A percentile compares a stretch with the other conserved stretches of the same genome.
These are phyloP conservation scores for Gymnoscopelus braueri DNA, from an alignment of 2,797 vertebrate genomes.

Conservation along the genomic window DNA sequence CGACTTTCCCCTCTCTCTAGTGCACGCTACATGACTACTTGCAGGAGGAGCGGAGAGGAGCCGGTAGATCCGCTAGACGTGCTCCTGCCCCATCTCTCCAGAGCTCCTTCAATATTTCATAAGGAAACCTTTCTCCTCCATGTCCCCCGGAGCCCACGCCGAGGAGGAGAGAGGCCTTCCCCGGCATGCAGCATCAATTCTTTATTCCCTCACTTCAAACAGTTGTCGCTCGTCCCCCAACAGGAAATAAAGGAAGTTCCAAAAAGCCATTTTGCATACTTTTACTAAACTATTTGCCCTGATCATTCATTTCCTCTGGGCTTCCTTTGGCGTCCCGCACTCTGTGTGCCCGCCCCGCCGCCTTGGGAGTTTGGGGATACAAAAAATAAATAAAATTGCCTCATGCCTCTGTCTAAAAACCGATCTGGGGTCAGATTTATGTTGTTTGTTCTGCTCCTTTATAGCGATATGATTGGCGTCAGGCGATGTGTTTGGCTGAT, in stretches of 20 bases:
- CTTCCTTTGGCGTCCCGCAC: constrained; percentile 13
- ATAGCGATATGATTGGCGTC: constrained; percentile 3
- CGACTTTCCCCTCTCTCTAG: constrained; percentile 48
- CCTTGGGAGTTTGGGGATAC: constrained; percentile 22
- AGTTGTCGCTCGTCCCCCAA: constrained; percentile 64
- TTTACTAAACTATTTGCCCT: constrained; percentile 59
- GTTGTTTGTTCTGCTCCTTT: constrained; percentile 29
- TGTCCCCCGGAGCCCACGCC: constrained; percentile 58
- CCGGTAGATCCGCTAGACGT: constrained; percentile 37
- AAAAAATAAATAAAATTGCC: too few species aligned
- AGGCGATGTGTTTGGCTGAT: constrained; percentile 20
- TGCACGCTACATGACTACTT: constrained; percentile 62
- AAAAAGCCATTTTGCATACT: constrained; percentile 57
- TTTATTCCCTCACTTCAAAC: constrained; percentile 74
- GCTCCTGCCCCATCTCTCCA: constrained; percentile 62
- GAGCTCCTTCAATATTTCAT: constrained; percentile 75
- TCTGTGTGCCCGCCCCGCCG: constrained; percentile 19
- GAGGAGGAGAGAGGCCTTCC: constrained; percentile 29
- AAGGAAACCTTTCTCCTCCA: constrained; percentile 70
- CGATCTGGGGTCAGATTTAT: constrained; percentile 21
- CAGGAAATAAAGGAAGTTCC: constrained; percentile 60
- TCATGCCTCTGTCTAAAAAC: constrained; percentile 1
- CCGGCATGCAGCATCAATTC: constrained; percentile 72
- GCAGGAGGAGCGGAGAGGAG: constrained; percentile 51
- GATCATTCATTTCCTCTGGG: constrained; percentile 58